phyloP scores from a whole-genome alignment of 2,797 vertebrate genomes.

The Mormyrops attenuatus region DNA sequence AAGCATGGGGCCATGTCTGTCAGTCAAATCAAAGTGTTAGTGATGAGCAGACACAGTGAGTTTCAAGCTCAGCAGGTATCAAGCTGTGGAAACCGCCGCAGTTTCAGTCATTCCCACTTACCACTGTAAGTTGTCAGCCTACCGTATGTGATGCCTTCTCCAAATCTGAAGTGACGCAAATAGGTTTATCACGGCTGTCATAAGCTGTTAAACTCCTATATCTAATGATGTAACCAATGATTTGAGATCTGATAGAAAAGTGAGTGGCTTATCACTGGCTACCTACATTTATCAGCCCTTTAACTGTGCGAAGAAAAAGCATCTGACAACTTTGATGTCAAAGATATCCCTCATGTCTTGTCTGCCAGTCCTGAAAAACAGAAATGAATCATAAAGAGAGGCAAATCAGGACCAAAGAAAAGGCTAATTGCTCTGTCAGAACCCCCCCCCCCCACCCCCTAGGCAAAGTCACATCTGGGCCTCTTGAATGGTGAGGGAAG shows the following conservation, averaged over 20 bases:
- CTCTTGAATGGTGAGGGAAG: constrained; percentile 37
- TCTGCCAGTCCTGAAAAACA: background rate
- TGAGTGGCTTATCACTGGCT: background rate
- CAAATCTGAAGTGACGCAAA: too few relatives aligned
- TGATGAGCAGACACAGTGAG: background rate
- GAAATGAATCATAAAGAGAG: background rate
- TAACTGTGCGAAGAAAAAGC: background rate
- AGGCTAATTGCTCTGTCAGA: constrained; percentile 16
- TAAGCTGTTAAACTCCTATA: background rate
- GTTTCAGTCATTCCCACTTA: background rate
- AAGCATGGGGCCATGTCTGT: background rate
- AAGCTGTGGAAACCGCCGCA: background rate
- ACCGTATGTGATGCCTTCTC: background rate
- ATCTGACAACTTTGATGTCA: background rate
- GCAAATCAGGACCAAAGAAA: background rate
- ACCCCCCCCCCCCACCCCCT: background rate
- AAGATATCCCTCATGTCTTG: background rate
- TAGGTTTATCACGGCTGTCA: background rate
- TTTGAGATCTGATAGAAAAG: background rate
- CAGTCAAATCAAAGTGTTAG: background rate
- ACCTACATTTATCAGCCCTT: background rate
- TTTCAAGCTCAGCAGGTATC: background rate
- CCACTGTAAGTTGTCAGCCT: background rate
- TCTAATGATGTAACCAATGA: background rate
- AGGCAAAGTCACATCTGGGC: constrained; percentile 35